Percentiles rank a stretch among this genome's conserved stretches.
These are phyloP conservation scores for Galeopterus variegatus DNA, from an alignment of 2,113 vertebrate species.

Conservation along the genomic window DNA sequence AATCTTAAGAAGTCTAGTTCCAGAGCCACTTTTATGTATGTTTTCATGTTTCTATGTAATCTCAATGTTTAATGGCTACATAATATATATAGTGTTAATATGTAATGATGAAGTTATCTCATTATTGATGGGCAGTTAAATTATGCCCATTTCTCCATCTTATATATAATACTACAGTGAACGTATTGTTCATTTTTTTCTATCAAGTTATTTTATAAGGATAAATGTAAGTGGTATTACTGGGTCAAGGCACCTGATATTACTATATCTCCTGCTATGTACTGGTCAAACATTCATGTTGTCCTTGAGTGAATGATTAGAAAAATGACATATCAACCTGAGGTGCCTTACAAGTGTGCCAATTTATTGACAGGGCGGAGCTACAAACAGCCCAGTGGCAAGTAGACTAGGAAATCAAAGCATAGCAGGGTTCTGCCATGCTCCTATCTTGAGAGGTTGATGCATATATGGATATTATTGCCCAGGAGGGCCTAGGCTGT, in stretches of 20 bases:
- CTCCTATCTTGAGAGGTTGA: background rate
- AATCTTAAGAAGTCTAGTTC: background rate
- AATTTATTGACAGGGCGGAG: background rate
- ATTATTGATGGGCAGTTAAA: background rate
- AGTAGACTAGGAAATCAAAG: background rate
- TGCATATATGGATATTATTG: background rate
- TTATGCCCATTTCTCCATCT: background rate
- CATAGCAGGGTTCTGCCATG: background rate
- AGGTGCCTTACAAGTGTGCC: background rate
- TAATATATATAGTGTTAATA: background rate
- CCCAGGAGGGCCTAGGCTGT: background rate
- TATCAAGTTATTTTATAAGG: background rate
- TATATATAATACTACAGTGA: background rate
- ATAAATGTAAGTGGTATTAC: background rate
- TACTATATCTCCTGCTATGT: background rate
- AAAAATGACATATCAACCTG: background rate
- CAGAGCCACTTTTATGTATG: background rate
- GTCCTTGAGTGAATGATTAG: background rate
- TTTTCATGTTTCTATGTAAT: conserved; percentile 33
- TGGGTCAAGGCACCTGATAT: background rate
- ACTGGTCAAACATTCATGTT: background rate
- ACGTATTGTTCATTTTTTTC: background rate
- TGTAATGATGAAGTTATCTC: background rate
- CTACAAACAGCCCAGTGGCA: background rate
- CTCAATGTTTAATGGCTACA: background rate